Conservation (phyloP, 2,888 invertebrate genomes). For the Caenorhabditis uteleia region DNA sequence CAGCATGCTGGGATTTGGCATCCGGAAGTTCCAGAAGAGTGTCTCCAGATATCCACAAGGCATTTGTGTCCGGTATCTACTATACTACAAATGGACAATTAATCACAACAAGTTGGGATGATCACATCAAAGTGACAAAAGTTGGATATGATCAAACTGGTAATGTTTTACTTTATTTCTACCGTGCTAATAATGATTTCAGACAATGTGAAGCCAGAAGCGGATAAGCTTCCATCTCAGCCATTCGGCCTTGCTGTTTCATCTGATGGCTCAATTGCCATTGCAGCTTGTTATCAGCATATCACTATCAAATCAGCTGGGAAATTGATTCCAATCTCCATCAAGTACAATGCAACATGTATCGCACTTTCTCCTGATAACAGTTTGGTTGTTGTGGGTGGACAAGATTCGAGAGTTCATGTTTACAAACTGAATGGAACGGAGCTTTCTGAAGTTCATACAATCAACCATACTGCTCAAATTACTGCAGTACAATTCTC, state of each 20-base stretch:
- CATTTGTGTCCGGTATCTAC: conserved; percentile 88
- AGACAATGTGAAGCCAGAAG: conserved; percentile 1
- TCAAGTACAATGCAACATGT: conserved; percentile 83
- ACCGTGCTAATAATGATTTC: too few species aligned
- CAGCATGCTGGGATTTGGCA: conserved; percentile 70
- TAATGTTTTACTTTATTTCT: too few species aligned
- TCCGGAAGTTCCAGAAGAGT: conserved; percentile 83
- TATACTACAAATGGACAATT: conserved; percentile 74
- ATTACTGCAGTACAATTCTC: conserved; percentile 91
- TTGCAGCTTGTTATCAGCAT: conserved; percentile 80
- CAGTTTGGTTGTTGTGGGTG: conserved; percentile 86
- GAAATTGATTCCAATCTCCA: conserved; percentile 6
- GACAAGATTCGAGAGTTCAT: conserved; percentile 76
- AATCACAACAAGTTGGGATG: conserved; percentile 91
- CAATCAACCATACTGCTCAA: conserved; percentile 82
- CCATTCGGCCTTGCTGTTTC: conserved; percentile 61
- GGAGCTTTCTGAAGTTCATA: conserved; percentile 73
- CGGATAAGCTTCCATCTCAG: conserved; percentile 58
- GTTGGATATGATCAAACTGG: conserved; percentile 31
- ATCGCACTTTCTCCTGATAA: conserved; percentile 81
- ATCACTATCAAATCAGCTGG: conserved; percentile 27
- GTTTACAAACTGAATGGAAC: conserved; percentile 75
- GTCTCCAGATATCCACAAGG: conserved; percentile 81
- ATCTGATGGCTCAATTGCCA: conserved; percentile 73
- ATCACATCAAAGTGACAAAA: conserved; percentile 76